Conservation (phyloP, 2,888 invertebrate genomes). For the Mystacides longicornis region DNA sequence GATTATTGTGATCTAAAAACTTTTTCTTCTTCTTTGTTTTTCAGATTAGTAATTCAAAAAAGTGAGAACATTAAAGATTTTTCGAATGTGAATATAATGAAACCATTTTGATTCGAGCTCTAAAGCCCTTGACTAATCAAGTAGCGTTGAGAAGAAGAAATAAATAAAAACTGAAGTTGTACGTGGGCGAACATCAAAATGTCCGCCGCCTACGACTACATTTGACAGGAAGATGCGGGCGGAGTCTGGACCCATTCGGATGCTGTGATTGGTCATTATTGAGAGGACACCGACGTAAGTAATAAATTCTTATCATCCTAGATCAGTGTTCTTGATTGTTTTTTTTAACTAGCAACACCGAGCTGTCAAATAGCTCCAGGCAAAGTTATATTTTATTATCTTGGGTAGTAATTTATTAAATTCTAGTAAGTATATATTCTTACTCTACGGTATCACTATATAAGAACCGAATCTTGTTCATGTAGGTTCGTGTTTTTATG, state of each 20-base stretch:
- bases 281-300: constrained; percentile 19
- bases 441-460: no score
- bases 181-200: constrained; percentile 15
- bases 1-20: no score
- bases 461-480: no score
- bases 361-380: neutral
- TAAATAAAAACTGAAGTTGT: neutral
- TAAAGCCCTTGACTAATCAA: neutral
- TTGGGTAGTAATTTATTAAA: no score
- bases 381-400: neutral
- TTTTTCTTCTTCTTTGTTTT: no score
- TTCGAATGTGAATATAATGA: neutral
- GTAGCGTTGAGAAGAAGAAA: no score
- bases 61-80: neutral
- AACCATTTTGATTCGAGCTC: neutral
- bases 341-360: neutral
- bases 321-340: neutral
- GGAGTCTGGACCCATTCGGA: constrained; percentile 16
- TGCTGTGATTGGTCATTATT: constrained; percentile 15
- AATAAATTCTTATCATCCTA: neutral
- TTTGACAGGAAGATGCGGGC: constrained; percentile 24
- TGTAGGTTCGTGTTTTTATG: no score
- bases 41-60: no score
- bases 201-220: constrained; percentile 20
- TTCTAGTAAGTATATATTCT: no score